phyloP scores from a whole-genome alignment of 1,140 invertebrate genomes.

The Heliconius nattereri region DNA sequence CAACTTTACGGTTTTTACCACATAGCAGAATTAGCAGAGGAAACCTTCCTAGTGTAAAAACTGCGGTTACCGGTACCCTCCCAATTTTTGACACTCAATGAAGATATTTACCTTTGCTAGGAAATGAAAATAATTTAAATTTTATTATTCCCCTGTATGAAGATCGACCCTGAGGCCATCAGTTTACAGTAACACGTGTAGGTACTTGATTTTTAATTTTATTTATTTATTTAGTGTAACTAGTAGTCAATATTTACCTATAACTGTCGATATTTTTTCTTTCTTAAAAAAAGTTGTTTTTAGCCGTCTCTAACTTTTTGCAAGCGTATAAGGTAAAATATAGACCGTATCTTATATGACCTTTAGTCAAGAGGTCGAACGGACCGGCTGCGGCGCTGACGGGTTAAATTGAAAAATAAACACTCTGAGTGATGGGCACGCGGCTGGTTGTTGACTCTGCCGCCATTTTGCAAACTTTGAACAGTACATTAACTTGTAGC shows the following conservation, averaged over 20 bases:
- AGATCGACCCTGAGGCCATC: too few species aligned
- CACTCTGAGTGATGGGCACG: constrained; percentile 51
- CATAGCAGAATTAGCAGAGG: too few species aligned
- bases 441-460: constrained; percentile 61
- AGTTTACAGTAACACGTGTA: too few species aligned
- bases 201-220: neutral
- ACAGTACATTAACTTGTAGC: neutral
- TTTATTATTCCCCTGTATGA: neutral
- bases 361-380: constrained; percentile 10
- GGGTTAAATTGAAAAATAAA: constrained; percentile 75
- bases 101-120: too few species aligned
- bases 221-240: neutral
- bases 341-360: constrained; percentile 4
- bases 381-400: constrained; percentile 47
- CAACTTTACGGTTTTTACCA: too few species aligned
- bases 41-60: too few species aligned
- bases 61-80: too few species aligned
- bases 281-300: neutral
- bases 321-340: neutral
- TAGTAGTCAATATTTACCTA: neutral
- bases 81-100: too few species aligned
- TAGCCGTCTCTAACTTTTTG: neutral
- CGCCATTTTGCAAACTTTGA: constrained; percentile 9
- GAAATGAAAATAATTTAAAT: neutral
- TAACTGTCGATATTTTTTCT: neutral